These are phyloP conservation scores for Chrysodeixis includens DNA, from an alignment of 2,888 invertebrate genomes.

Conservation along the genomic window DNA sequence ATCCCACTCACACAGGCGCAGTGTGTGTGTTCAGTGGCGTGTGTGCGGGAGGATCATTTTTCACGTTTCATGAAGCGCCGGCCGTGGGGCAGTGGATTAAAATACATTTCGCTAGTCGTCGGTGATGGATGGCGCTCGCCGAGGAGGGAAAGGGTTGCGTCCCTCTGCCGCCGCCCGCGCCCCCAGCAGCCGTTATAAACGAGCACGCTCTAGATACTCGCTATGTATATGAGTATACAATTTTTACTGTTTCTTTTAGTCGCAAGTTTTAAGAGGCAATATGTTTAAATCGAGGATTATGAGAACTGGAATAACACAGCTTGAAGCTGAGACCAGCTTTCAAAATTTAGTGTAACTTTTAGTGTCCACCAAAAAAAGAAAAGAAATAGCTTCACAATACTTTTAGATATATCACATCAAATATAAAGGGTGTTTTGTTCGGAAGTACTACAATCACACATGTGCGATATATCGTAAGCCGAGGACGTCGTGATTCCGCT, in stretches of 20 bases:
- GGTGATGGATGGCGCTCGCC: slow-evolving; percentile 81
- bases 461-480: not conserved
- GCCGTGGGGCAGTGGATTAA: slow-evolving; percentile 86
- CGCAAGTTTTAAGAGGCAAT: not conserved
- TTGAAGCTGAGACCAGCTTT: not conserved
- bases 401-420: not conserved
- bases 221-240: slow-evolving; percentile 74
- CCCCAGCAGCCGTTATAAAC: slow-evolving; percentile 24
- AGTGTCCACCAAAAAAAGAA: not conserved
- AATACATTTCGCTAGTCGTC: slow-evolving; percentile 86
- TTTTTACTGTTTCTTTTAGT: slow-evolving; percentile 58
- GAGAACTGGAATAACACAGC: not conserved
- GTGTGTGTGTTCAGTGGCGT: slow-evolving; percentile 51
- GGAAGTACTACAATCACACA: not conserved
- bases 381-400: not conserved
- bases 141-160: slow-evolving; percentile 80
- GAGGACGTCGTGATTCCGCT: not conserved
- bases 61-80: slow-evolving; percentile 88
- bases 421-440: not conserved
- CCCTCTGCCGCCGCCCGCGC: slow-evolving; percentile 47
- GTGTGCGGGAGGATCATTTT: slow-evolving; percentile 82
- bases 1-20: slow-evolving; percentile 36
- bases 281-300: not conserved
- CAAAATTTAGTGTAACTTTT: not conserved
- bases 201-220: slow-evolving; percentile 54